Base-by-base conservation (phyloP, 2,113 vertebrate species). In the Cheirogaleus medius region DNA sequence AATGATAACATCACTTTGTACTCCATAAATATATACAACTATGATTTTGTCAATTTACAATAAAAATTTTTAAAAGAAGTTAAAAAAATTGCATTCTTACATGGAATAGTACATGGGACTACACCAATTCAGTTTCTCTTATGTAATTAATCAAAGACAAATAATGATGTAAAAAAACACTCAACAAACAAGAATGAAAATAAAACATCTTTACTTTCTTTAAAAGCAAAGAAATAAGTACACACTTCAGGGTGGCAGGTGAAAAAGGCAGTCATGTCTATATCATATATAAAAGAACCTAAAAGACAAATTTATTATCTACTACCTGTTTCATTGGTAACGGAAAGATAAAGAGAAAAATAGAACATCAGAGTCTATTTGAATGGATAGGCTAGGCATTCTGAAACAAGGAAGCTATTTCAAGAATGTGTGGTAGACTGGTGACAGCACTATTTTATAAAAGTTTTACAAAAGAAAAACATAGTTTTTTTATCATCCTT, bases 141-240 rank as follows among this genome's bases (percentile, higher is more conserved):
- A 47, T 5, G 23, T 91, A 83, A 90, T 52, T 92, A 95, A 76
- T 52, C 13, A 74, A 97, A 89, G 54, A 68, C 29, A 93, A 56
- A 87, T 39, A 52, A 69, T n/a, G 37, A 90, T 13, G 56, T 95
- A 49, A 95, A 97, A 96, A 96, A 95, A 74, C 0, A 3, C 27
- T 90, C n/a, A 92, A 83, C 52, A 29, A 91, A 83, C 3, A 86
- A 90, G 52, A 97, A 93, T 56, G 21, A 91, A 89, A 90, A 96
- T 29, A 89, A 87, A 82, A 58, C 42, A 63, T 32, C 44, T 74
- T 94, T 63, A 87, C 39, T 95, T 95, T 95, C 73, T 91, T 92
- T 74, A 80, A 94, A 94, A 97, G 37, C 54, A 74, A 85, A 83
- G 18, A 34, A 68, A 0, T 84, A 92, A 87, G 63, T 64, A 94